Evolutionary conservation across 2,113 vertebrate species (phyloP).

Genomic region (Cyphomyrus plagiostoma): DNA sequence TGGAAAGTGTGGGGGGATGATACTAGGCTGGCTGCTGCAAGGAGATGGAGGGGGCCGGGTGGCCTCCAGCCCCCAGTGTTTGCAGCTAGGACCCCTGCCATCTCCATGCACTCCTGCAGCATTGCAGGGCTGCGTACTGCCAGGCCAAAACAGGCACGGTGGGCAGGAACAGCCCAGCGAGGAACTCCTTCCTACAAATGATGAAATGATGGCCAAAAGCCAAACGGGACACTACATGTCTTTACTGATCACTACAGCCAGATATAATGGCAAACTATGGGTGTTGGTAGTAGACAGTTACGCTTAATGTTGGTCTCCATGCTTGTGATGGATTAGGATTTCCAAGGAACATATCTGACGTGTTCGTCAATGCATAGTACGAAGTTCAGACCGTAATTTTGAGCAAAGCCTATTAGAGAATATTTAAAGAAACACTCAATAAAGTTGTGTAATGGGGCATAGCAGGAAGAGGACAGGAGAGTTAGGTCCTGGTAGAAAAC

Average conservation of each 20-base stretch:
- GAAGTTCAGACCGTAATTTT: constrained; percentile 30
- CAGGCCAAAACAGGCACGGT: neutral
- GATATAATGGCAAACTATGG: neutral
- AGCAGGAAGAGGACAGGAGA: constrained; percentile 20
- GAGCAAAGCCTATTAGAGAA: constrained; percentile 29
- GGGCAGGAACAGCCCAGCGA: neutral
- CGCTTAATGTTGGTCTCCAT: neutral
- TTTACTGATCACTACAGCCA: neutral
- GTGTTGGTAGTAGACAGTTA: no score
- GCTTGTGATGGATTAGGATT: neutral
- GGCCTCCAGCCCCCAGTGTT: neutral
- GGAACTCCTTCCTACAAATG: neutral
- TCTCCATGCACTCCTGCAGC: neutral
- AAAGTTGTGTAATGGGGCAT: constrained; percentile 34
- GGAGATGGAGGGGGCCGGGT: neutral
- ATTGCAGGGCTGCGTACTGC: neutral
- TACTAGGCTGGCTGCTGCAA: neutral
- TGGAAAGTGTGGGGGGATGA: constrained; percentile 11
- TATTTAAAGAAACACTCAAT: constrained; percentile 29
- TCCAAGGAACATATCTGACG: neutral
- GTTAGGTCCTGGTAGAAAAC: no score
- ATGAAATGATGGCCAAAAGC: neutral
- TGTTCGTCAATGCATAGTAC: constrained; percentile 40
- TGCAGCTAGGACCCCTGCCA: neutral
- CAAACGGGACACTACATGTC: neutral